phyloP scores from a whole-genome alignment of 2,113 vertebrate species.

The Takifugu bimaculatus region DNA sequence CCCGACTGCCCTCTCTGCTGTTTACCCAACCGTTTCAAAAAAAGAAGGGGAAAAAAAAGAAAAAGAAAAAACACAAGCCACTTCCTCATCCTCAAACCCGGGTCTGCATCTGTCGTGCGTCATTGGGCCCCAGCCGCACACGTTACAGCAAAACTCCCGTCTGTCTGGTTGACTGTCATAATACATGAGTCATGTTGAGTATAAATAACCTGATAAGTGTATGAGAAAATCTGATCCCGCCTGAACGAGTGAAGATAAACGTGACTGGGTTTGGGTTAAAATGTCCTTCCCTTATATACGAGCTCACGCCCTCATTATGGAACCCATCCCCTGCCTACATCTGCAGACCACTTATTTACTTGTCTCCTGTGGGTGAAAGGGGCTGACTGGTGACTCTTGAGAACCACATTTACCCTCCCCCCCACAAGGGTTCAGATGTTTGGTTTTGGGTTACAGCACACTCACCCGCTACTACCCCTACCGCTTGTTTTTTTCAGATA shows the following conservation, averaged over 20 bases:
- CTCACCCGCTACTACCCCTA: constrained; percentile 69
- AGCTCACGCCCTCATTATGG: constrained; percentile 29
- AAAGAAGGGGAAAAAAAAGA: constrained; percentile 2
- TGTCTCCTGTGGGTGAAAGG: constrained; percentile 56
- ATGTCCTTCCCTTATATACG: constrained; percentile 13
- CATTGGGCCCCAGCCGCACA: constrained; percentile 33
- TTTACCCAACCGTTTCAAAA: constrained; percentile 52
- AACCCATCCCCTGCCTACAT: constrained; percentile 2
- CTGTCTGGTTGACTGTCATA: constrained; percentile 43
- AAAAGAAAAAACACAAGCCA: constrained; percentile 37
- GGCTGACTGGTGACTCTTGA: constrained; percentile 68
- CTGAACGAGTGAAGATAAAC: constrained; percentile 12
- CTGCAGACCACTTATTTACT: constrained; percentile 57
- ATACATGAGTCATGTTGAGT: constrained; percentile 47
- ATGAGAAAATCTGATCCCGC: constrained; percentile 32
- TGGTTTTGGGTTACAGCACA: constrained; percentile 70
- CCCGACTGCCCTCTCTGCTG: constrained; percentile 40
- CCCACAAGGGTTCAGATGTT: constrained; percentile 47
- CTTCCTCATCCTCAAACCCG: constrained; percentile 60
- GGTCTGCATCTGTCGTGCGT: constrained; percentile 43
- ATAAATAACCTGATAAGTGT: constrained; percentile 51
- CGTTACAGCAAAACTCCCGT: constrained; percentile 19
- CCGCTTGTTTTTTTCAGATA: constrained; percentile 56
- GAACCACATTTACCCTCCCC: constrained; percentile 70
- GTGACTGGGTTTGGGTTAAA: constrained; percentile 32